A percentile compares a stretch with the other conserved stretches of the same genome.
These are phyloP conservation scores for Caenorhabditis panamensis DNA, from an alignment of 2,888 invertebrate genomes.

Conservation along the genomic window DNA sequence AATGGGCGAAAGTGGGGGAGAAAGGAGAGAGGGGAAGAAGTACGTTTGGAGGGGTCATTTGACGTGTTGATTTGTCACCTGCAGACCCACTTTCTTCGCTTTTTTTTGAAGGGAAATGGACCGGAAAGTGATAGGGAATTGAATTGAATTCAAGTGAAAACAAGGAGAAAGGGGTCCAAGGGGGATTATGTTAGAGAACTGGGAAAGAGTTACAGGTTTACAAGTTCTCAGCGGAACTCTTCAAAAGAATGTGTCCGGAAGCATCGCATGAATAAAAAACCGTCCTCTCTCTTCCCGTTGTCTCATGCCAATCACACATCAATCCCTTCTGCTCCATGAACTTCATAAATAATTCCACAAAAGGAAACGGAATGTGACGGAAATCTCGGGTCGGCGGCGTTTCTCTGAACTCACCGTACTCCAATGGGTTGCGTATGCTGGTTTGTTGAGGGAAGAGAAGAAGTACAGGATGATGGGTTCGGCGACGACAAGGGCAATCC, in stretches of 20 bases:
- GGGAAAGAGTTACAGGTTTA: no score
- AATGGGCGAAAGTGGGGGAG: conserved; percentile 18
- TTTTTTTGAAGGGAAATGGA: not conserved
- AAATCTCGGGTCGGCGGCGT: not conserved
- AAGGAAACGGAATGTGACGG: not conserved
- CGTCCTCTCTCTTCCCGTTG: conserved; percentile 4
- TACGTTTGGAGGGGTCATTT: conserved; percentile 53
- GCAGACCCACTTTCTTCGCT: conserved; percentile 36
- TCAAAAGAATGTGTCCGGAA: conserved; percentile 21
- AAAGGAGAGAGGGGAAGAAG: no score
- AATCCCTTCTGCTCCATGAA: conserved; percentile 23
- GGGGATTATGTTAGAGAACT: no score
- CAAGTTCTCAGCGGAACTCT: not conserved
- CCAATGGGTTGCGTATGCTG: conserved; percentile 78
- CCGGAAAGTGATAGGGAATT: not conserved
- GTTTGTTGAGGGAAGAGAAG: conserved; percentile 80
- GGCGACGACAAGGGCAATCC: conserved; percentile 72
- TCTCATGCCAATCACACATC: conserved; percentile 62
- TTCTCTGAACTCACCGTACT: conserved; percentile 69
- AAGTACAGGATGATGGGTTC: conserved; percentile 79
- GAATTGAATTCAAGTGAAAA: not conserved
- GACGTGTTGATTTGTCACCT: conserved; percentile 47
- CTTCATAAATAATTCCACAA: conserved; percentile 34
- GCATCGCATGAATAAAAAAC: conserved; percentile 47
- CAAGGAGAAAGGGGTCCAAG: not conserved